phyloP scores from a whole-genome alignment of 2,113 vertebrate genomes.

The Platycercus adscitus region DNA sequence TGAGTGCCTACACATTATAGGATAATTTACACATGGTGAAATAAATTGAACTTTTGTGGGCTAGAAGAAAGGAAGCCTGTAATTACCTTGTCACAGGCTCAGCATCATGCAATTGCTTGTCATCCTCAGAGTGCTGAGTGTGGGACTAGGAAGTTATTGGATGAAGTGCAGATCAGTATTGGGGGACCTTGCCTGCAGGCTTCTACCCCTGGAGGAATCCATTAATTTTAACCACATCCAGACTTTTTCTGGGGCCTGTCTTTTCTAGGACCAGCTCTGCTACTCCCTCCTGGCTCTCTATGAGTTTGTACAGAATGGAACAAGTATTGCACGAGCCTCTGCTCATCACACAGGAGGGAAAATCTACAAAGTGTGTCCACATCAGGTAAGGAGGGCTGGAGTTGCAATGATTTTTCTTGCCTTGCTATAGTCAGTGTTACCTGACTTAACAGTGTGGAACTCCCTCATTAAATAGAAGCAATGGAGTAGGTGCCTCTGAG shows the following conservation, averaged over 20 bases:
- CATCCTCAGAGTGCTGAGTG: neutral
- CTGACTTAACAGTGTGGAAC: neutral
- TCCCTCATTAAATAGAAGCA: neutral
- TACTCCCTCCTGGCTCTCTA: slow-evolving; percentile 86
- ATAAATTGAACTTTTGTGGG: slow-evolving; percentile 20
- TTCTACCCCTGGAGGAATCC: neutral
- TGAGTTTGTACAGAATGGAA: slow-evolving; percentile 84
- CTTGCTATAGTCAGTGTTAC: neutral
- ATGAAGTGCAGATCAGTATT: neutral
- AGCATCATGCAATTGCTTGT: neutral
- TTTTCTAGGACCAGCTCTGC: slow-evolving; percentile 85
- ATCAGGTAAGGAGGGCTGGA: slow-evolving; percentile 84
- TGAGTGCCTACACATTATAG: neutral
- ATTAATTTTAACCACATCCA: neutral
- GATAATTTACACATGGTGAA: slow-evolving; percentile 20
- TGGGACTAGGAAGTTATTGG: neutral
- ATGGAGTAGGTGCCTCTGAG: neutral
- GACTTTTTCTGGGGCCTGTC: slow-evolving; percentile 19
- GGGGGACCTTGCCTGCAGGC: neutral
- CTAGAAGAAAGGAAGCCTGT: slow-evolving; percentile 20
- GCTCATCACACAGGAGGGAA: slow-evolving; percentile 89
- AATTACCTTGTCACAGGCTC: slow-evolving; percentile 42
- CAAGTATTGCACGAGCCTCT: slow-evolving; percentile 77
- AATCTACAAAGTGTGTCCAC: slow-evolving; percentile 92
- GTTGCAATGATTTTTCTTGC: neutral